Base-by-base conservation (phyloP, 2,888 invertebrate genomes). In the Eupithecia centaureata region DNA sequence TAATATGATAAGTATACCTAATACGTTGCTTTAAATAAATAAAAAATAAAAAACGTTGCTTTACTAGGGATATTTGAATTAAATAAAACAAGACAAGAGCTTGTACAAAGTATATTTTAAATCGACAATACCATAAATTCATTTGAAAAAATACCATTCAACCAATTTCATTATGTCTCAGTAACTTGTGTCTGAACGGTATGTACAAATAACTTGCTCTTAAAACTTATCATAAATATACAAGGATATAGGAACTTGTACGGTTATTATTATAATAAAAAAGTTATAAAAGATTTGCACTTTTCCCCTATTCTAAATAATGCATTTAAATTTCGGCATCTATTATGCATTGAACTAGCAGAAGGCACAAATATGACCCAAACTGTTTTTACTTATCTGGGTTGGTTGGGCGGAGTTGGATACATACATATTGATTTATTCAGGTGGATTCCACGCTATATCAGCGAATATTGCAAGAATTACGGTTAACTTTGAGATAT, bases 91-190 rank as follows among this genome's bases (percentile, higher is more conserved):
- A 57, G 56, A 7, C 18, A 56, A 71, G 64, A 73, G 75, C 73
- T 77, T 79, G 76, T 60, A 63, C 59, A 60, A 47, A 22, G 47
- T 79, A 77, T 72, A 72, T 75, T 77, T n/a, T 47, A 47, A 47
- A 47, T 22, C 12, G 47, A 64, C 57, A 61, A 65, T 61, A 72
- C 32, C 65, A 63, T 63, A 66, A 63, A 72, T 65, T 51, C 57
- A 65, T 51, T 64, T 22, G 22, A 42, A 42, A 67, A 66, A 65
- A 65, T 67, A 70, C 63, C 64, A 64, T 63, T 66, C 52, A 69
- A 67, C 60, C 52, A 59, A 64, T 65, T 65, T 63, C 56, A 67
- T 59, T n/a, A 56, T 56, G 18, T 57, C n/a, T 57, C 32, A 5
- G 5, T n/a, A 32, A 30, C 1, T 54, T 63, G 54, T 63, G 54